Conservation (phyloP, 2,888 invertebrate genomes). For the Polyommatus iphigenia region DNA sequence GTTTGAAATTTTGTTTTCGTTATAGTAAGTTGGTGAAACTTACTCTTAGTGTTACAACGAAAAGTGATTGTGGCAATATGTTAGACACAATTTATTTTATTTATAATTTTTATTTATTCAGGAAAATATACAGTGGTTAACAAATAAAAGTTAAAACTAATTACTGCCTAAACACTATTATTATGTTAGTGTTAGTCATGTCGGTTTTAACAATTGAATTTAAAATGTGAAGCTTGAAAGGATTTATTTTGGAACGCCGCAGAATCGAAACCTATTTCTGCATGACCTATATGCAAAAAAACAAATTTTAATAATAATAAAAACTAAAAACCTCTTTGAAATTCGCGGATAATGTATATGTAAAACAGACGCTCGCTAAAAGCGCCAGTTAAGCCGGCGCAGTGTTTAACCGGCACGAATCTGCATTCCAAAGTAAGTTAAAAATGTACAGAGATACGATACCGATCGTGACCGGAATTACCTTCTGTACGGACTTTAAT, state of each 20-base stretch:
- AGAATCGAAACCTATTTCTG: neutral
- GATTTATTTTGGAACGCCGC: neutral
- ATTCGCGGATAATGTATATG: conserved; percentile 17
- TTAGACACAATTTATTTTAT: too few species aligned
- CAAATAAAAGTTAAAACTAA: too few species aligned
- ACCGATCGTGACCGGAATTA: conserved; percentile 27
- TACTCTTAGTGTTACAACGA: too few species aligned
- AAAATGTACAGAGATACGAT: conserved; percentile 28
- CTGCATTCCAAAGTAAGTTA: conserved; percentile 28
- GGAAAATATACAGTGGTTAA: too few species aligned
- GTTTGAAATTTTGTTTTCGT: too few species aligned
- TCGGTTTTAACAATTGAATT: too few species aligned
- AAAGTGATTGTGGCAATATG: too few species aligned
- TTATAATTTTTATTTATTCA: too few species aligned
- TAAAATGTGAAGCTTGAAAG: neutral
- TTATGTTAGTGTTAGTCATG: too few species aligned
- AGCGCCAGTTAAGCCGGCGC: conserved; percentile 8
- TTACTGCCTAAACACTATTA: too few species aligned
- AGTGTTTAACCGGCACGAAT: conserved; percentile 26
- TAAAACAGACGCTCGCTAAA: conserved; percentile 17
- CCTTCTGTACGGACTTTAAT: conserved; percentile 21
- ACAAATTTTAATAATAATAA: neutral
- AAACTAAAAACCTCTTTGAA: conserved; percentile 14
- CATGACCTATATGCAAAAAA: neutral
- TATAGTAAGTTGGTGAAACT: too few species aligned